phyloP scores from a whole-genome alignment of 2,888 invertebrate genomes.

The Nasonovia ribisnigri region DNA sequence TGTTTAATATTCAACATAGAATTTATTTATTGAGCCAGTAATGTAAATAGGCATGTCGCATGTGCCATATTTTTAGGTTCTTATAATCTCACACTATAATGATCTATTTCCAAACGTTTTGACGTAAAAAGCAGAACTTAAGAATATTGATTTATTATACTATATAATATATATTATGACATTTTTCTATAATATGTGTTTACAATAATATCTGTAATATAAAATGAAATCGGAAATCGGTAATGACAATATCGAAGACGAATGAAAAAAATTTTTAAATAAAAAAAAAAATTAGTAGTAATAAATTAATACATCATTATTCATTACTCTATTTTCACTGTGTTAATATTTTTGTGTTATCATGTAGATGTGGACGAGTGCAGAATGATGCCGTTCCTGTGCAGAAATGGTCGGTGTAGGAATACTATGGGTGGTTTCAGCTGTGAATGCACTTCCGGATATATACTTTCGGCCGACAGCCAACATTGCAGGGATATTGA shows the following conservation, averaged over 20 bases:
- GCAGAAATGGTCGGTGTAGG: slow-evolving; percentile 86
- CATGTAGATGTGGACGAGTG: slow-evolving; percentile 83
- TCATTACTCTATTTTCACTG: slow-evolving; percentile 37
- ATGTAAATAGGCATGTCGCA: background rate
- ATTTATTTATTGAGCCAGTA: background rate
- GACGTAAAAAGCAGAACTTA: background rate
- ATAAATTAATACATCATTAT: no score
- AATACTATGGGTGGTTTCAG: slow-evolving; percentile 84
- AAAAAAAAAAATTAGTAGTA: background rate
- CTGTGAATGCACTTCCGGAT: slow-evolving; percentile 87
- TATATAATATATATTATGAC: no score
- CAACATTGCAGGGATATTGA: slow-evolving; percentile 85
- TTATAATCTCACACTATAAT: background rate
- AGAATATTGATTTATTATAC: background rate
- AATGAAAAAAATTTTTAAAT: background rate
- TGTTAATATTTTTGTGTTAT: background rate
- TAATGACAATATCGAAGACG: background rate
- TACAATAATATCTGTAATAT: background rate
- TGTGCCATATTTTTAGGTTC: background rate
- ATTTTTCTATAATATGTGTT: background rate
- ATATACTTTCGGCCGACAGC: slow-evolving; percentile 80
- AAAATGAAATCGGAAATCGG: background rate
- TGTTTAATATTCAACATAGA: background rate
- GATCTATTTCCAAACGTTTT: background rate
- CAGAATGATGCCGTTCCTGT: slow-evolving; percentile 84